phyloP scores from a whole-genome alignment of 2,888 invertebrate genomes.

The Spisula solida region DNA sequence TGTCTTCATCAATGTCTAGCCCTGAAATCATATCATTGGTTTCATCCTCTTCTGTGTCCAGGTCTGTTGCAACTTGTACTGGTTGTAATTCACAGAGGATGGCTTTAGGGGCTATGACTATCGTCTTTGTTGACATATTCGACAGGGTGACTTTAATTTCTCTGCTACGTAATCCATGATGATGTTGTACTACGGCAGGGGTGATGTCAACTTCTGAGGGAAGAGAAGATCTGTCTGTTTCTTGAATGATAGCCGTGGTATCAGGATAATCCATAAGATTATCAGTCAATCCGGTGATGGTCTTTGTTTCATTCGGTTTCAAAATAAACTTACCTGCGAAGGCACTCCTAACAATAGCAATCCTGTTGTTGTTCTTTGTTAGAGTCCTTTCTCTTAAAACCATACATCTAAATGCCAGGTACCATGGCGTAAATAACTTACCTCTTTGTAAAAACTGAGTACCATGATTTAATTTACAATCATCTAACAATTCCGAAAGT shows the following conservation, averaged over 20 bases:
- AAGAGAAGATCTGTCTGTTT: not conserved
- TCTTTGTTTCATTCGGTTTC: slow-evolving; percentile 14
- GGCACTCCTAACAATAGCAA: too few species aligned
- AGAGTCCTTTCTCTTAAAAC: too few species aligned
- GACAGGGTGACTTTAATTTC: slow-evolving; percentile 20
- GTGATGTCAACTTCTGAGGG: slow-evolving; percentile 34
- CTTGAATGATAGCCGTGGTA: slow-evolving; percentile 30
- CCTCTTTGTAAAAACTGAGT: not conserved
- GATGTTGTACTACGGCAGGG: slow-evolving; percentile 26
- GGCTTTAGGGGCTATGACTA: slow-evolving; percentile 27
- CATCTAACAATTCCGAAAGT: not conserved
- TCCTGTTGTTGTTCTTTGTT: too few species aligned
- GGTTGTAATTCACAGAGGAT: slow-evolving; percentile 55
- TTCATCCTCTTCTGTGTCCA: not conserved
- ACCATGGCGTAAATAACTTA: not conserved
- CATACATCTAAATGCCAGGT: too few species aligned
- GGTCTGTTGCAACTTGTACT: slow-evolving; percentile 25
- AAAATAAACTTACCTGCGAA: slow-evolving; percentile 30
- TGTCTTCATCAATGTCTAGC: too few species aligned
- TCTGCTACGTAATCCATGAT: not conserved
- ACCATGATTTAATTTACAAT: slow-evolving; percentile 6
- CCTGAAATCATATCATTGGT: too few species aligned
- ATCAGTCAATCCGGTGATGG: slow-evolving; percentile 32
- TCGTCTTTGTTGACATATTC: slow-evolving; percentile 35
- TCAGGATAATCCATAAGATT: too few species aligned